Percentiles rank a stretch among this genome's conserved stretches.
These are phyloP conservation scores for Staurois parvus DNA, from an alignment of 2,797 vertebrate species.

Conservation along the genomic window DNA sequence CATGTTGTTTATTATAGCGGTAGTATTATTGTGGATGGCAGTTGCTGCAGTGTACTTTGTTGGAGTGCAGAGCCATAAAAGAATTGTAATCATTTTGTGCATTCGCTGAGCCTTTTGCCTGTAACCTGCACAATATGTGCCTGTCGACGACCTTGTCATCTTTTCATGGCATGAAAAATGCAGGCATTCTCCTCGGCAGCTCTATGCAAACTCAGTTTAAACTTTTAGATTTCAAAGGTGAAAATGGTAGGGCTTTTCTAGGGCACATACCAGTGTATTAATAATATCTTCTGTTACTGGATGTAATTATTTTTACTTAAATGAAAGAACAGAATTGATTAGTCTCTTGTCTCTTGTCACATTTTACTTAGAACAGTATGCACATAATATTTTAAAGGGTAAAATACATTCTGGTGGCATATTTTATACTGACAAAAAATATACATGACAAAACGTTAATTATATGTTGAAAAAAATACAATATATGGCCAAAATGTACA, in stretches of 20 bases:
- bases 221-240: slow-evolving; percentile 47
- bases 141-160: slow-evolving; percentile 64
- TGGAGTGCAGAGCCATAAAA: slow-evolving; percentile 63
- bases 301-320: too few species aligned
- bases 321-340: too few species aligned
- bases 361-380: too few species aligned
- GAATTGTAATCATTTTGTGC: slow-evolving; percentile 66
- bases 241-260: slow-evolving; percentile 45
- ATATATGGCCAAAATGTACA: too few species aligned
- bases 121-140: slow-evolving; percentile 61
- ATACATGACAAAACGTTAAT: too few species aligned
- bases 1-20: slow-evolving; percentile 35
- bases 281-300: slow-evolving; percentile 36
- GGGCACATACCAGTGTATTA: slow-evolving; percentile 21
- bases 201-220: slow-evolving; percentile 58
- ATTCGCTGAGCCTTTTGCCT: slow-evolving; percentile 50
- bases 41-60: slow-evolving; percentile 58
- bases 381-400: too few species aligned
- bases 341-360: too few species aligned
- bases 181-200: slow-evolving; percentile 63
- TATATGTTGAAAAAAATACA: too few species aligned
- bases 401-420: too few species aligned
- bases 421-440: too few species aligned
- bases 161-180: slow-evolving; percentile 64
- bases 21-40: slow-evolving; percentile 56